Conservation (phyloP, 2,113 vertebrate genomes). For the Neomonachus schauinslandi region DNA sequence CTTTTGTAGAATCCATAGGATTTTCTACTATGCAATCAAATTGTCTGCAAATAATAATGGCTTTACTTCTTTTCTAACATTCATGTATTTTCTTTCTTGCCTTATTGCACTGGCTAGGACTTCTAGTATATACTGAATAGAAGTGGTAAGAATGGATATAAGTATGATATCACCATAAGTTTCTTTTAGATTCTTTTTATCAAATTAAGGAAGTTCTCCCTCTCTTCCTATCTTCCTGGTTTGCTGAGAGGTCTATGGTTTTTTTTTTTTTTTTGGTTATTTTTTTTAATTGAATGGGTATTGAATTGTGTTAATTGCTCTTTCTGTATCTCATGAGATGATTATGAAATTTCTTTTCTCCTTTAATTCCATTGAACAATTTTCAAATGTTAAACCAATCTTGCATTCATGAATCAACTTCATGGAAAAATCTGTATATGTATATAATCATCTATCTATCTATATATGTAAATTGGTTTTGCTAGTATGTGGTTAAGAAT, state of each 20-base stretch:
- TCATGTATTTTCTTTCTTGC: neutral
- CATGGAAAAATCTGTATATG: neutral
- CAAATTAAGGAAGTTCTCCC: neutral
- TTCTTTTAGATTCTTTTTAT: neutral
- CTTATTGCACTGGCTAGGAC: neutral
- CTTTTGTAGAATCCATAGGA: neutral
- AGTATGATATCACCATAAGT: neutral
- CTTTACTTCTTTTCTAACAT: slow-evolving; percentile 17
- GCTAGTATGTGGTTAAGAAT: neutral
- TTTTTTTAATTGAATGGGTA: neutral
- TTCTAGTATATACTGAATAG: neutral
- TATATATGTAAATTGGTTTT: neutral
- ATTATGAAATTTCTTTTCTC: neutral
- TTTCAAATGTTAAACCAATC: slow-evolving; percentile 19
- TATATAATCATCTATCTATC: neutral
- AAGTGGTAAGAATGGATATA: neutral
- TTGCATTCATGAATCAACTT: neutral
- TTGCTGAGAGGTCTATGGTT: neutral
- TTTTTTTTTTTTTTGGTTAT: neutral
- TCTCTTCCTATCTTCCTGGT: neutral
- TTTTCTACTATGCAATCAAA: neutral
- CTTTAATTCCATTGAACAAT: neutral
- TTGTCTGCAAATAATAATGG: neutral
- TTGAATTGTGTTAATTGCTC: neutral
- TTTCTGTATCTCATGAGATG: neutral